Base-by-base conservation (phyloP, 2,113 vertebrate genomes). In the Seriola dumerili region DNA sequence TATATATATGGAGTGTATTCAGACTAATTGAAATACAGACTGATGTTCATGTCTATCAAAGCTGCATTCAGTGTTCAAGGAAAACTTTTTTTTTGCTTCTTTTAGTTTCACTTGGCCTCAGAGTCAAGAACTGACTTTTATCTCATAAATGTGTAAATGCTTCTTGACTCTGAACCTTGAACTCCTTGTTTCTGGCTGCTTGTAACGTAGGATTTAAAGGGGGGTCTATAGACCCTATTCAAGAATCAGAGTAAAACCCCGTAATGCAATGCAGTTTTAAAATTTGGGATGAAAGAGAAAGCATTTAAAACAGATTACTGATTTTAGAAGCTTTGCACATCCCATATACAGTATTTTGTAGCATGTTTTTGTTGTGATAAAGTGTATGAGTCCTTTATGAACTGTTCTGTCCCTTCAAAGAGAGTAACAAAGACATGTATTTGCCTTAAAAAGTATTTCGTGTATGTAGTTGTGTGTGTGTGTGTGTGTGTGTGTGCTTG, bases 341-440 rank as follows among this genome's bases (percentile, higher is more conserved):
- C 17, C 21, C 21, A 58, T 8, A 23, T 8, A 9, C 23, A 54
- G 5, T 29, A 32, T 62, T 54, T 10, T 85, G 16, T 3, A 29
- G 16, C 69, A 21, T 71, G 9, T 72, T 40, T 63, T 12, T 61
- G 11, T 48, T 42, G n/a, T 40, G 29, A 68, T 78, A 59, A 52
- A 29, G 10, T 42, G 11, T 32, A 57, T 16, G 7, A 69, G 7
- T 50, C 16, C 63, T 64, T n/a, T 23, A 66, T 54, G 48, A 55
- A 71, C 21, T 36, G 42, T 40, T 72, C 8, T 19, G 9, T 34
- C 57, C 76, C 69, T 84, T 79, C 71, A 54, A 69, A 74, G 42
- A 59, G 13, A 69, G 40, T 40, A 69, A 79, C 59, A 70, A 63
- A 63, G 68, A 63, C 21, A 50, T n/a, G 0, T 8, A 68, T 82